These are phyloP conservation scores for Sisor rabdophorus DNA, from an alignment of 2,113 vertebrate species.

Conservation along the genomic window DNA sequence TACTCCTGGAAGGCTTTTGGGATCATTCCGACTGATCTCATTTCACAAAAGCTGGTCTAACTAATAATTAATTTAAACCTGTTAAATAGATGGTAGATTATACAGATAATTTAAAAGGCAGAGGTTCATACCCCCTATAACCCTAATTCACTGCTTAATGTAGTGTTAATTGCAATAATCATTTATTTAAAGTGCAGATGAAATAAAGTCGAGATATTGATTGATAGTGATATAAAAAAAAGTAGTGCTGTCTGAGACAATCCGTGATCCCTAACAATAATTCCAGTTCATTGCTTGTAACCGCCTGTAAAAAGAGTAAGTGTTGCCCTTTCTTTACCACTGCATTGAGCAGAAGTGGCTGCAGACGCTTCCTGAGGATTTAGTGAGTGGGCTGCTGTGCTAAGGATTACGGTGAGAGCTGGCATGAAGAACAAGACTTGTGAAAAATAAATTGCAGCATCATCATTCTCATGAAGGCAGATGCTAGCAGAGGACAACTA, in stretches of 20 bases:
- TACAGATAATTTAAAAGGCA: neutral
- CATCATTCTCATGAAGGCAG: constrained; percentile 43
- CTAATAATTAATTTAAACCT: neutral
- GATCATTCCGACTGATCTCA: neutral
- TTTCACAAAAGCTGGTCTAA: neutral
- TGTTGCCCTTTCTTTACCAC: constrained; percentile 4
- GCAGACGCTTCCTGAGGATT: constrained; percentile 9
- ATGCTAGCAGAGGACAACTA: constrained; percentile 37
- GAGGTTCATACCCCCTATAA: neutral
- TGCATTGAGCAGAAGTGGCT: neutral
- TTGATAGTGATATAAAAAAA: neutral
- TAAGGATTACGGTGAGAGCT: neutral
- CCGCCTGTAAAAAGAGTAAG: constrained; percentile 4
- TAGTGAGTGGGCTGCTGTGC: neutral
- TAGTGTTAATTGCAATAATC: neutral
- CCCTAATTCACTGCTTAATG: neutral
- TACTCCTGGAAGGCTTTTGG: neutral
- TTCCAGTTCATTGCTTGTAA: neutral
- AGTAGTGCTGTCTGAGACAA: neutral
- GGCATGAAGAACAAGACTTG: neutral
- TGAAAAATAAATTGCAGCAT: constrained; percentile 10
- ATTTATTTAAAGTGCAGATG: too few relatives aligned
- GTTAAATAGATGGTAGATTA: neutral
- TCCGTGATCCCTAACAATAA: neutral
- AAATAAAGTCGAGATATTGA: neutral